phyloP scores from a whole-genome alignment of 2,797 vertebrate species.

The Loris lydekkerianus region DNA sequence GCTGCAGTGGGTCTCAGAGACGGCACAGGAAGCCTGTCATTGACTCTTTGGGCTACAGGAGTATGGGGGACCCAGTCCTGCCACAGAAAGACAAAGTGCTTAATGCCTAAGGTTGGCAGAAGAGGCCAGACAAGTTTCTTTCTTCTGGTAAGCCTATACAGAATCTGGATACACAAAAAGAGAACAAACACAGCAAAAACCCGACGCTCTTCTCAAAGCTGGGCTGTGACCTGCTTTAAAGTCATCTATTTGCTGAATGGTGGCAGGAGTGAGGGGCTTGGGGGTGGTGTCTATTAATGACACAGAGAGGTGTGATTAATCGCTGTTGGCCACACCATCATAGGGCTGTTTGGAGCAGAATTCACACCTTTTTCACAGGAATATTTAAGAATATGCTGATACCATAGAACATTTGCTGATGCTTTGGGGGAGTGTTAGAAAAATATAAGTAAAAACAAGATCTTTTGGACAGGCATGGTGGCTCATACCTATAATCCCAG shows the following conservation, averaged over 20 bases:
- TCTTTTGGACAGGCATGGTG: background rate
- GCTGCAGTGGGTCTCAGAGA: background rate
- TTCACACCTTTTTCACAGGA: background rate
- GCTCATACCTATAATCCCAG: too few species aligned
- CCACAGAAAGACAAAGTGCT: background rate
- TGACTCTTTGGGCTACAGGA: background rate
- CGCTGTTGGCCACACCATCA: background rate
- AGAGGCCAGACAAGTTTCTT: background rate
- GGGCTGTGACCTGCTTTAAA: background rate
- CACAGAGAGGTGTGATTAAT: background rate
- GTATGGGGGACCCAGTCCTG: background rate
- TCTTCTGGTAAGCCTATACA: background rate
- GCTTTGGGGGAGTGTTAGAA: background rate
- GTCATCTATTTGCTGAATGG: background rate
- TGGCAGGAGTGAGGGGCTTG: background rate
- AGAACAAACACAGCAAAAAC: background rate
- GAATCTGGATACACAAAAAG: background rate
- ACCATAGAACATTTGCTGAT: background rate
- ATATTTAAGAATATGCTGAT: background rate
- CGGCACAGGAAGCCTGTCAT: background rate
- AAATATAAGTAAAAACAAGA: background rate
- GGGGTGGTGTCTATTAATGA: too few species aligned
- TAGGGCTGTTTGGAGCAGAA: background rate
- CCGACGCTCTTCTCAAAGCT: background rate
- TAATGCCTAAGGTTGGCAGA: background rate